Base-by-base conservation (phyloP, 2,888 invertebrate species). In the Byasa hedistus region DNA sequence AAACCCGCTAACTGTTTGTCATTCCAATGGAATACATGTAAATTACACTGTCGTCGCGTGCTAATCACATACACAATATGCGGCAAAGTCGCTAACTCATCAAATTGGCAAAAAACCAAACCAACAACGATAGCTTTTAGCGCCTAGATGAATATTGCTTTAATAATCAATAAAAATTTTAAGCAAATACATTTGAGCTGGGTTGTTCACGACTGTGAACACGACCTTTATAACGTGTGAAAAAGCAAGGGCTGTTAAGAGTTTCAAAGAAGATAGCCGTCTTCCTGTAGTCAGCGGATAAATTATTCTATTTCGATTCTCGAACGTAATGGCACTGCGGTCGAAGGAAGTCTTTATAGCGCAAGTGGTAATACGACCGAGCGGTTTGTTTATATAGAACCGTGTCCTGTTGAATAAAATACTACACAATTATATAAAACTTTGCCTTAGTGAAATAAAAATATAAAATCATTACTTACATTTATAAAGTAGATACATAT, bases 11-110 rank as follows among this genome's bases (percentile, higher is more conserved):
- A 54, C 66, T 59, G 54, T 39, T 63, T 55, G 58, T 51, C 51
- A 67, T 63, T 36, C 61, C 22, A 60, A 60, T 54, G 36, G 58
- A 44, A 24, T 44, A 63, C 58, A 54, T 67, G 67, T 67, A 27
- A 67, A 67, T 64, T 22, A 59, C 56, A 63, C 56, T 56, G 59
- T 78, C 77, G 76, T 69, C 65, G 77, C 70, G 76, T 81, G 87
- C 80, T 87, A 88, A 87, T 84, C 79, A 80, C 63, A 65, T 61
- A 65, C 70, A 79, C 76, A 77, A 77, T 76, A 74, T 75, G 71
- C 72, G 78, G 76, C 73, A 72, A 76, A 75, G 80, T 76, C 77
- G 83, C 84, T 87, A 87, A 87, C 83, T 79, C 85, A 83, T 79
- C 77, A 69, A 72, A 78, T 81, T 82, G 75, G 79, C 79, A 80